Conservation (phyloP, 2,113 vertebrate species). For the Ceyx margarethae region DNA sequence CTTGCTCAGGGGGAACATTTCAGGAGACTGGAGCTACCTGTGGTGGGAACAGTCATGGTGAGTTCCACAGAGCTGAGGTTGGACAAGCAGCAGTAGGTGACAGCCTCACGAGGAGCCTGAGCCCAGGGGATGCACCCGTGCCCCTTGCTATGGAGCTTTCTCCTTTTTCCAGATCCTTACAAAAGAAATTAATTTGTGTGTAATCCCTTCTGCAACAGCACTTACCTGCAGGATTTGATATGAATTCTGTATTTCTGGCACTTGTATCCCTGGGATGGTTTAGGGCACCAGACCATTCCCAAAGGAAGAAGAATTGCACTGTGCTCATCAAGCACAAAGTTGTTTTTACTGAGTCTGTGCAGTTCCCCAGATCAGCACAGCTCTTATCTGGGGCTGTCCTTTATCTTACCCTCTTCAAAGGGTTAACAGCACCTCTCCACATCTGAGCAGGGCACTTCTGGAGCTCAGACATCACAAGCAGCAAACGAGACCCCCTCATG, state of each 20-base stretch:
- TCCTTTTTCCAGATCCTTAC: background rate
- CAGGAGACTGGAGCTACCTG: background rate
- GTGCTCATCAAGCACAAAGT: too few relatives aligned
- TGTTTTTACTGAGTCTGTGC: fast-evolving
- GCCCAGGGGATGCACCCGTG: background rate
- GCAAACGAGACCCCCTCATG: background rate
- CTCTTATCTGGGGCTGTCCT: background rate
- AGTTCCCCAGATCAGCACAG: background rate
- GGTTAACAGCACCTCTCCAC: too few relatives aligned
- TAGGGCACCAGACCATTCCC: too few relatives aligned
- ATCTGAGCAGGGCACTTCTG: background rate
- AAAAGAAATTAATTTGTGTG: background rate
- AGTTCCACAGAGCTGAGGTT: background rate
- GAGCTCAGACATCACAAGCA: background rate
- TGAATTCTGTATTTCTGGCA: background rate
- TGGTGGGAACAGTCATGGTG: background rate
- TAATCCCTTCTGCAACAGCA: background rate
- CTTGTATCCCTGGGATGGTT: background rate
- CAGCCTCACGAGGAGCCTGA: background rate
- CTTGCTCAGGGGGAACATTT: background rate
- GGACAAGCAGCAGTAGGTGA: background rate
- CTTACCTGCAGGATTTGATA: background rate
- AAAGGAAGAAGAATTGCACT: background rate
- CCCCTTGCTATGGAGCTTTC: background rate
- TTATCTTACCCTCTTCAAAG: background rate